These are phyloP conservation scores for Delphinapterus leucas DNA, from an alignment of 2,113 vertebrate species.

Conservation along the genomic window DNA sequence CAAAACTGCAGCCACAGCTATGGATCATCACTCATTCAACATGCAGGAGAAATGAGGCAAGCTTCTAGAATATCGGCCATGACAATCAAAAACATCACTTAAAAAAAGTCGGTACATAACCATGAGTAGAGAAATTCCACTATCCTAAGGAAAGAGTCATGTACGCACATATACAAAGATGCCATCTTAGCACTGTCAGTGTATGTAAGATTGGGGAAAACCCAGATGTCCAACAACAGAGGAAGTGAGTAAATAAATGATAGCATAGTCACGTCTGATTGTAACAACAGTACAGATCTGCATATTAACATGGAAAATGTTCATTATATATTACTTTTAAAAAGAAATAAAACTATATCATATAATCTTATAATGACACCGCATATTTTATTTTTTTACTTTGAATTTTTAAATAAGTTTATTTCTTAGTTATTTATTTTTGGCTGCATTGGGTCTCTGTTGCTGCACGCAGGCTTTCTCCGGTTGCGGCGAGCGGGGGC, in stretches of 20 bases:
- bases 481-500: too few relatives aligned
- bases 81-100: neutral
- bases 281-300: neutral
- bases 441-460: too few relatives aligned
- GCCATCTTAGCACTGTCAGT: neutral
- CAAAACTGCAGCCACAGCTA: neutral
- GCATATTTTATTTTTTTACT: neutral
- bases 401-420: too few relatives aligned
- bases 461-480: too few relatives aligned
- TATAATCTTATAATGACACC: neutral
- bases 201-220: neutral
- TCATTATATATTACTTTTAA: neutral
- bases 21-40: neutral
- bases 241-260: neutral
- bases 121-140: neutral
- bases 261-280: neutral
- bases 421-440: too few relatives aligned
- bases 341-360: neutral
- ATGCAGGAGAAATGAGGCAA: neutral
- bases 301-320: neutral
- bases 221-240: neutral
- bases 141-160: neutral
- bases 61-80: neutral
- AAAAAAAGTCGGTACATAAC: neutral
- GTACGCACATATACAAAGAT: neutral